Evolutionary conservation across 2,113 vertebrate species (phyloP), one percentile per base, ranked within the genome.

Genomic region (Hipposideros armiger): DNA sequence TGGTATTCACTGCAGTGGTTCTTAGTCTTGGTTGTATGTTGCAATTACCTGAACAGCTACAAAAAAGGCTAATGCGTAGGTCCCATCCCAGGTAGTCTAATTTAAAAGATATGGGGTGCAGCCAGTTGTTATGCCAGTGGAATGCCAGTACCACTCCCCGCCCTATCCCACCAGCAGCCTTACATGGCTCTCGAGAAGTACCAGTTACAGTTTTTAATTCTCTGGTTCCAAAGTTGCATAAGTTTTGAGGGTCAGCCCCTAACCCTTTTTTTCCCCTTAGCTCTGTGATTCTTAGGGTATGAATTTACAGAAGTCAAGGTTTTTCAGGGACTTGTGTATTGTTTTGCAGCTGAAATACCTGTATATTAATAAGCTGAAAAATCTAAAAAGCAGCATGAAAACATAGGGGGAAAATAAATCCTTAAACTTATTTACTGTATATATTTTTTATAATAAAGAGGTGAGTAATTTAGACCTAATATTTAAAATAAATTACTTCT

Each of bases 401-500:
- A 92, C 70, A 84, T 19, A 62, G 69, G 32, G 15, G 5, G 7
- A 87, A 83, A 92, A 91, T 47, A 96, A 69, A 72, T 88, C 32
- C 77, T 88, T 45, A 83, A 66, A 64, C 6, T 84, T 77, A 45
- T 16, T 87, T 67, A 73, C 14, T 90, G 2, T 50, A 10, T 67
- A 64, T 58, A 24, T 20, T 62, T 87, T 62, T 64, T 26, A 47
- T 13, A 81, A 87, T 60, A 86, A 94, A 87, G 32, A 76, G 86
- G 9, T 54, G n/a, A 36, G 47, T 90, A 66, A 80, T 90, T 90
- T 66, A 81, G 20, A 83, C 11, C 20, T 82, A 69, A 17, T 70
- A 80, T 74, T 89, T 73, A 78, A 95, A 88, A 66, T 89, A 58
- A 84, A 72, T 88, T 81, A 74, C 26, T 60, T 90, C 83, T 92